These are phyloP conservation scores for Chaetops frenatus DNA, from an alignment of 2,113 vertebrate species.

Conservation along the genomic window DNA sequence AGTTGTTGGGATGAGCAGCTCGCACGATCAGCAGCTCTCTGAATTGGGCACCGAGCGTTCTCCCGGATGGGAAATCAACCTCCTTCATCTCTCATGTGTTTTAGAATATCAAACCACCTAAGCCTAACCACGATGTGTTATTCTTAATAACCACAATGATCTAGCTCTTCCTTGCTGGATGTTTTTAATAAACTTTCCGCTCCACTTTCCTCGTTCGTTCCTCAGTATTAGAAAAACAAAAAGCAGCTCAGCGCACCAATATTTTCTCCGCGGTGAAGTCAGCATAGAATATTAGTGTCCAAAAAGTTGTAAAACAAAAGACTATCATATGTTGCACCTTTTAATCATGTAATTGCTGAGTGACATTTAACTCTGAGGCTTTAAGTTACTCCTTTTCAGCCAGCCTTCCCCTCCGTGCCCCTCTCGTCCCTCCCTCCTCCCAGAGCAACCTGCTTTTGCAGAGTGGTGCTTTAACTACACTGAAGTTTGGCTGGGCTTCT, in stretches of 20 bases:
- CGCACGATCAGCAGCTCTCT: not conserved
- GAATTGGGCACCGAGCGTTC: not conserved
- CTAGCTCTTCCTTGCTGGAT: not conserved
- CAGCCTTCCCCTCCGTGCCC: slow-evolving; percentile 22
- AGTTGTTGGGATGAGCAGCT: not conserved
- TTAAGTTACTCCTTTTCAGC: slow-evolving; percentile 64
- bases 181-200: not conserved
- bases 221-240: not conserved
- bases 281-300: slow-evolving; percentile 38
- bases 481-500: slow-evolving; percentile 91
- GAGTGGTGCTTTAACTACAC: slow-evolving; percentile 84
- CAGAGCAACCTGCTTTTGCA: slow-evolving; percentile 13
- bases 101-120: not conserved
- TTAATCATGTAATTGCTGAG: slow-evolving; percentile 78
- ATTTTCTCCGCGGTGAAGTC: not conserved
- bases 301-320: slow-evolving; percentile 61
- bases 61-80: not conserved
- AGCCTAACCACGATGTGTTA: not conserved
- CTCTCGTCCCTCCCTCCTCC: not conserved
- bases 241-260: not conserved
- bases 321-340: slow-evolving; percentile 41
- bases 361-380: slow-evolving; percentile 63
- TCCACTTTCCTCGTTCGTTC: not conserved
- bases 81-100: not conserved
- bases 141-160: not conserved